phyloP scores from a whole-genome alignment of 1,140 invertebrate genomes.

The Zaprionus capensis region DNA sequence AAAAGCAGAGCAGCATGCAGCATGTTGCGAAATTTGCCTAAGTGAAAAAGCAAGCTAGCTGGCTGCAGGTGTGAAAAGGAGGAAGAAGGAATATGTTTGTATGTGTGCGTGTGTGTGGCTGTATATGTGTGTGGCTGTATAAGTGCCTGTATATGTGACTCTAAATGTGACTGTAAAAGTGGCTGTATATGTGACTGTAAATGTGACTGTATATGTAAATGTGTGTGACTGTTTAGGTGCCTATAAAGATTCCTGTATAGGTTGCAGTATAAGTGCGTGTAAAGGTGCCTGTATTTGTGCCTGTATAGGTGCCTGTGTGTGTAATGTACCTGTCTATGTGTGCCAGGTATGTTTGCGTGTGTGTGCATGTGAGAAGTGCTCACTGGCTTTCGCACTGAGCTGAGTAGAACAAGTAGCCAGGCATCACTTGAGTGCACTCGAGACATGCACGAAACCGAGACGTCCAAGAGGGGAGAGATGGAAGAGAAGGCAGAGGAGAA shows the following conservation, averaged over 20 bases:
- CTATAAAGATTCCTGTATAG: no score
- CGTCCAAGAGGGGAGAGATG: neutral
- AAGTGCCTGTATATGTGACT: neutral
- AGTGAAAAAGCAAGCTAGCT: slow-evolving; percentile 13
- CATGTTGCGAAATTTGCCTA: slow-evolving; percentile 27
- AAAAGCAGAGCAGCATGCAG: slow-evolving; percentile 25
- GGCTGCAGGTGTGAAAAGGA: neutral
- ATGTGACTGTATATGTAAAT: neutral
- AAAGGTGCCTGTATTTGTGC: no score
- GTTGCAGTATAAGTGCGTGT: no score
- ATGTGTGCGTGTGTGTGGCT: neutral
- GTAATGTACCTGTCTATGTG: neutral
- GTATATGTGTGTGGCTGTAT: neutral
- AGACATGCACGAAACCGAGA: slow-evolving; percentile 36
- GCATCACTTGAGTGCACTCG: slow-evolving; percentile 47
- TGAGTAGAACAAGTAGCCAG: slow-evolving; percentile 36
- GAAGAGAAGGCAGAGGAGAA: neutral
- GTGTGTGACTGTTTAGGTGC: no score
- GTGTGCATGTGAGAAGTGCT: neutral
- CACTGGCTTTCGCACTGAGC: no score
- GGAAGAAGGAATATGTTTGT: neutral
- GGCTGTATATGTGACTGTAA: neutral
- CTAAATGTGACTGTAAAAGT: neutral
- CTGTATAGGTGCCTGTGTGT: no score
- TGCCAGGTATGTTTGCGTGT: neutral